Conservation (phyloP, 1,140 invertebrate genomes). For the Drosophila aff. region DNA sequence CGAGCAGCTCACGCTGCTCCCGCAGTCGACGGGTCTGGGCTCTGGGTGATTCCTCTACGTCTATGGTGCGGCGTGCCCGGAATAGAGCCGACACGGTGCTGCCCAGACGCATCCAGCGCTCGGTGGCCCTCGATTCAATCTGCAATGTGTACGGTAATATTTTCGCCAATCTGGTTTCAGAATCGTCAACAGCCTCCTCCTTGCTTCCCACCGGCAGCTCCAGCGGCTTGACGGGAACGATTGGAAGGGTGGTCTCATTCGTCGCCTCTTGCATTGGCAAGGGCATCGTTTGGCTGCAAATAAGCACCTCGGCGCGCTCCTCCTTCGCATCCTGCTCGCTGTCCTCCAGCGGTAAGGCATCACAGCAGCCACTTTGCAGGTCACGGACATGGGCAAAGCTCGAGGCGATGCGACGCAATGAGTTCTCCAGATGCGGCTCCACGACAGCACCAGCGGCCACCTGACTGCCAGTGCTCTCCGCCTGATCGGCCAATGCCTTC, state of each 20-base stretch:
- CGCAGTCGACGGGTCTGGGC: conserved; percentile 49
- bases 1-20: conserved; percentile 63
- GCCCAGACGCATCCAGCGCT: conserved; percentile 62
- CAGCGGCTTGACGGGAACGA: no score
- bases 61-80: conserved; percentile 42
- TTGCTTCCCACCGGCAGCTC: background rate
- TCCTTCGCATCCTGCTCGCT: conserved; percentile 56
- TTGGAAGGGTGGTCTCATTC: background rate
- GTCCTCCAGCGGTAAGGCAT: conserved; percentile 48
- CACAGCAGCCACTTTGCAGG: conserved; percentile 19
- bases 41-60: conserved; percentile 19
- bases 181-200: no score
- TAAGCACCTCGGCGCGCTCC: conserved; percentile 59
- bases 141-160: background rate
- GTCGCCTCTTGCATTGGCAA: background rate
- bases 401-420: conserved; percentile 61
- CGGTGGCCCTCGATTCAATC: conserved; percentile 37
- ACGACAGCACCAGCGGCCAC: no score
- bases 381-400: conserved; percentile 60
- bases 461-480: background rate
- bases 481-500: background rate
- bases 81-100: conserved; percentile 57
- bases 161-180: background rate
- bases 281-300: conserved; percentile 40
- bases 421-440: background rate